Evolutionary conservation across 2,797 vertebrate genomes (phyloP).

Genomic region (Falco novaeseelandiae): DNA sequence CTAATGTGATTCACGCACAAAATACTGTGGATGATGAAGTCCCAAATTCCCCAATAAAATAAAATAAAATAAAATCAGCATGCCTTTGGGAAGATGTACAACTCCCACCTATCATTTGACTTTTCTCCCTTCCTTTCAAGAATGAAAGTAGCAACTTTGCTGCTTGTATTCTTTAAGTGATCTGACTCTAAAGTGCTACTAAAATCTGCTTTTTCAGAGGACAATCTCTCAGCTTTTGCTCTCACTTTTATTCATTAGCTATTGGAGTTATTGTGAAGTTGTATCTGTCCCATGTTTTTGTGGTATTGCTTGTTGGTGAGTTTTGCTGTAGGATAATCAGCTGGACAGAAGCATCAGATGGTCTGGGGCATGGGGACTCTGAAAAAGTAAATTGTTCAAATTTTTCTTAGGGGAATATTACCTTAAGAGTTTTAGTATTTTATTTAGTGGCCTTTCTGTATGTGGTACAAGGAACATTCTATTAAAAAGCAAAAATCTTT

Average conservation of each 20-base stretch:
- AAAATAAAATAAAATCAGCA: neutral
- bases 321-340: neutral
- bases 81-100: neutral
- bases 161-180: neutral
- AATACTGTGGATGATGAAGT: neutral
- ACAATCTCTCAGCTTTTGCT: neutral
- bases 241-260: neutral
- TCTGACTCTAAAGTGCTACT: neutral
- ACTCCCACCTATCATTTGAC: neutral
- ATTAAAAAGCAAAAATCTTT: neutral
- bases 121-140: neutral
- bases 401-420: neutral
- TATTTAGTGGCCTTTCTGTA: neutral
- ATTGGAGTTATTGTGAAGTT: neutral
- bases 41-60: neutral
- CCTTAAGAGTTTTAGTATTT: neutral
- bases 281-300: neutral
- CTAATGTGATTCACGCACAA: neutral
- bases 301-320: neutral
- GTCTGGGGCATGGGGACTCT: neutral
- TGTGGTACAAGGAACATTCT: neutral
- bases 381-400: rapidly evolving
- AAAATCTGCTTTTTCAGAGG: neutral
- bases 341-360: neutral
- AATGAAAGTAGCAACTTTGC: neutral